Evolutionary conservation across 2,888 invertebrate genomes (phyloP), one percentile per base, ranked within the genome.

Genomic region (Chorisops tibialis): DNA sequence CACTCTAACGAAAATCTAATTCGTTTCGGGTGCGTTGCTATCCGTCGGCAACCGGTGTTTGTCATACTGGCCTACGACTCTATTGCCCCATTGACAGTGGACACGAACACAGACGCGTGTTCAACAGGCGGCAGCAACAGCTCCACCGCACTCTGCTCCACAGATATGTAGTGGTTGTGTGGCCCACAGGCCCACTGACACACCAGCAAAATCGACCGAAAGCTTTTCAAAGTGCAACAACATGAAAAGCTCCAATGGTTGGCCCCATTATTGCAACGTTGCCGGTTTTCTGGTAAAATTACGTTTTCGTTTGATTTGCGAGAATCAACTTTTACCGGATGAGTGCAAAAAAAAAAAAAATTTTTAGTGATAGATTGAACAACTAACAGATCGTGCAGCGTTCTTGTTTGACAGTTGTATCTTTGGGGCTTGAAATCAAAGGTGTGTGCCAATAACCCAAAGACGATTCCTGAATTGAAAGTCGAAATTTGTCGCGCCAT

Each of bases 171-270:
- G 56, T 56, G 18, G 7, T 43, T 3, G 30, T 54, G 24, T 56
- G 56, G 24, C 56, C 56, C 56, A 56, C 56, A 56, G 19, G 19
- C 56, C 43, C 45, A 56, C 56, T 56, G 56, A 56, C 56, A 56
- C 56, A 56, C 56, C 56, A 56, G 16, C 7, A 2, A n/a, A n/a
- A 7, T 9, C 9, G 19, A 14, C 9, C 30, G 11, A 56, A 56
- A 56, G 56, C 56, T 56, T 43, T 16, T 7, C 43, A n/a, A 24
- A n/a, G 30, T 45, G 45, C 56, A 45, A 7, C 14, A 35, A 18
- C 30, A 22, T n/a, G 12, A 21, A 56, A 56, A 56, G 56, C 56
- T 56, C 18, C 18, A 4, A 21, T 21, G n/a, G 24, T 12, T 11
- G 24, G n/a, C 48, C 22, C 37, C 39, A 41, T 54, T 43, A 11